Evolutionary conservation across 2,113 vertebrate genomes (phyloP), one percentile per base, ranked within the genome.

Genomic region (Melanocharis versteri): DNA sequence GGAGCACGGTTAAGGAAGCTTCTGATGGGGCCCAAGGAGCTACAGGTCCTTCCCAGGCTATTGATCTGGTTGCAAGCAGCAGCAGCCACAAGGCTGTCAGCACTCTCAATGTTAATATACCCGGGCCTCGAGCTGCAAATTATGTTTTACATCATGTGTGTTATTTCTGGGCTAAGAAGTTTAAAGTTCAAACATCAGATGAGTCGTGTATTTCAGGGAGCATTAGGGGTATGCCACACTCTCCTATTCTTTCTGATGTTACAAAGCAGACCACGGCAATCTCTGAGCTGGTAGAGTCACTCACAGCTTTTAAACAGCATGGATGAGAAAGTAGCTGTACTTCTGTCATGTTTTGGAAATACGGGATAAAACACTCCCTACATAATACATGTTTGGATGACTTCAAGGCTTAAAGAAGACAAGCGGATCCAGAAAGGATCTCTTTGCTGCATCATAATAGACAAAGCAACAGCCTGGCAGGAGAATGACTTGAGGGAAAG

Each of bases 291-390:
- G 69, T 64, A 78, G 77, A 87, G 35, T 68, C 91, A 94, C 42
- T 58, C 50, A 27, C 58, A 75, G 83, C 39, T 70, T 89, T 89
- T 75, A 75, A 86, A 71, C 68, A 83, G 35, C 33, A 51, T 0
- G 5, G 47, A 44, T 81, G 83, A 97, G 86, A 96, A 95, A 89
- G 86, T 66, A 90, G 95, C 89, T 83, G 20, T 68, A 56, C 30
- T 70, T 73, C 33, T 90, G 68, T 33, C 69, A 27, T 92, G 86
- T 94, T 97, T 96, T 95, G 91, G 68, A 95, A 95, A 96, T 56
- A 96, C 10, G 31, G 44, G 56, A 81, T 90, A 86, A 93, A 96
- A 89, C 80, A 73, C 56, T 95, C 75, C 50, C 69, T 78, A 40
- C n/a, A 83, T 94, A 94, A 93, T 71, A 58, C 39, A 33, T 87